Base-by-base conservation (phyloP, 1,140 invertebrate genomes). In the Sitophilus oryzae region DNA sequence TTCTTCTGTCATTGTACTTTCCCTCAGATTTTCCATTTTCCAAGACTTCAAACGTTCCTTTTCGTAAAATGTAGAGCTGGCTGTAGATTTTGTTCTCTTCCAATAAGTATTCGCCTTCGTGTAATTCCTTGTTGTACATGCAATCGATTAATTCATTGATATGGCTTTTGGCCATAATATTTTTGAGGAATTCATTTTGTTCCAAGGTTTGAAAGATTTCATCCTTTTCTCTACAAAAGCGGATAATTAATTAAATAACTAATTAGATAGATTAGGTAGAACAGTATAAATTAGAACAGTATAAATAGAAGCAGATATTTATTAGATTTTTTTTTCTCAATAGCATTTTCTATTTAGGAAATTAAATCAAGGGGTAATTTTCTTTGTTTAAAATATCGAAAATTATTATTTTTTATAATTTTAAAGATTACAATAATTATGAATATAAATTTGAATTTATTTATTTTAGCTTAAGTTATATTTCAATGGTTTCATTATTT, bases 181-280 rank as follows among this genome's bases (percentile, higher is more conserved):
- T 63, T 16, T 42, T 48, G 2, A 68, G 55, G 53, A 67, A 67
- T 5, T 68, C 65, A 40, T 65, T 66, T 30, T 58, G 21, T 23
- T 46, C 15, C 23, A 68, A 20, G 14, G 62, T 59, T 22, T 57
- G 48, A 11, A 58, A 46, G 14, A 68, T 63, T 6, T 56, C 20
- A 20, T 62, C 41, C 37, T 60, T 50, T 15, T 68, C 65, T 16
- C 66, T 68, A 34, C 30, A 62, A 62, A 45, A 37, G 25, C n/a
- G n/a, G 44, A 41, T 47, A 18, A 52, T 22, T 18, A 37, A 49
- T 20, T 11, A 22, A 22, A 5, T 19, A 15, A 47, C 11, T 8
- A 47, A 22, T 49, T 19, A 11, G 14, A 36, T 47, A 19, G 34
- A 3, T 9, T 5, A 18, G 3, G 5, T 18, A 50, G 21, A 41